These are phyloP conservation scores for Enchytraeus crypticus DNA, from an alignment of 2,888 invertebrate species.

Conservation along the genomic window DNA sequence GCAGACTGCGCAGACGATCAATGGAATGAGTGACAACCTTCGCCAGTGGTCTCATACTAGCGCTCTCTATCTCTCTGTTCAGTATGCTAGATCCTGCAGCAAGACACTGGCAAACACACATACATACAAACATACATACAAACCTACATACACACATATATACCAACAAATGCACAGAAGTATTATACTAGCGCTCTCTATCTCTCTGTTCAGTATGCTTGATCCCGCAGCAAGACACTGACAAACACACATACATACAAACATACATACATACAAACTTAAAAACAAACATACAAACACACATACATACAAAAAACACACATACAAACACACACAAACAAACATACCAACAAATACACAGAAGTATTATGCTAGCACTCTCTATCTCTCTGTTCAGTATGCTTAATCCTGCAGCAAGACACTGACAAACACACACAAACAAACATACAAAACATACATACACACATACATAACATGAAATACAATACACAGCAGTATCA, in stretches of 20 bases:
- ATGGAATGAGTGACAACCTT: slow-evolving; percentile 91
- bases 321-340: not conserved
- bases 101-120: slow-evolving; percentile 61
- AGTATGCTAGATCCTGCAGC: slow-evolving; percentile 96
- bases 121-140: too few relatives aligned
- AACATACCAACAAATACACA: too few relatives aligned
- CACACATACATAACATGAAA: not conserved
- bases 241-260: slow-evolving; percentile 20
- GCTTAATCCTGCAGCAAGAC: slow-evolving; percentile 92
- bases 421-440: slow-evolving; percentile 55
- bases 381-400: slow-evolving; percentile 76
- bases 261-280: too few relatives aligned
- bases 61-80: slow-evolving; percentile 90
- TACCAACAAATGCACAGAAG: too few relatives aligned
- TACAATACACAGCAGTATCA: not conserved
- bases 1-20: slow-evolving; percentile 77
- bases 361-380: not conserved
- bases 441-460: not conserved
- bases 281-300: too few relatives aligned
- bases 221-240: slow-evolving; percentile 95
- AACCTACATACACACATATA: not conserved
- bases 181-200: not conserved
- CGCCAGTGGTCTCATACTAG: slow-evolving; percentile 89
- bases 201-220: slow-evolving; percentile 84
- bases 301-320: too few relatives aligned